Base-by-base conservation (phyloP, 2,888 invertebrate species). In the Ennomos quercinarius region DNA sequence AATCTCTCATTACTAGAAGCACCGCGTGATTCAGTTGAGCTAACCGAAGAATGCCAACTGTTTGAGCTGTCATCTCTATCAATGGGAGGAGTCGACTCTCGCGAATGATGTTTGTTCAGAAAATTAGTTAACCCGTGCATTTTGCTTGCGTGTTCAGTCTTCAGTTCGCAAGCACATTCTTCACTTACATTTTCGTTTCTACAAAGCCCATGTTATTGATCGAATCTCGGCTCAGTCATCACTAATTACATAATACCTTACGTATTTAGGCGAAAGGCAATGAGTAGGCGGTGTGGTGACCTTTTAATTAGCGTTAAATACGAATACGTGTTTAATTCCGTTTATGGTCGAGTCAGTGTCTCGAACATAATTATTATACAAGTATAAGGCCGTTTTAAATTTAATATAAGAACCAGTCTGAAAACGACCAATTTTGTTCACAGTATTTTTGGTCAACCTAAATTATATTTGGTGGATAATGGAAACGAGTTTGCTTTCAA, bases 51-150 rank as follows among this genome's bases (percentile, higher is more conserved):
- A 61, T 86, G 86, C 91, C 93, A 93, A 74, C 90, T 90, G 10
- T 93, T 92, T 1, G 86, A 67, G 61, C 91, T 93, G 13, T 92
- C 81, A 55, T 93, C 92, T 66, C 81, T 85, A 10, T 87, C 85
- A 40, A 80, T 61, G 3, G 88, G 73, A 4, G 87, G 78, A 61
- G 86, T 78, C 57, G 87, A 63, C 68, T 89, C 88, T 42, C 87
- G 76, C 13, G 84, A 81, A 47, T 80, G 75, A 49, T 86, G 82
- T 71, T 88, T 90, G 61, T 84, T 84, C 13, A 91, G 70, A 63
- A 89, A 90, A 74, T 93, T 86, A 47, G 91, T 79, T 42, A 94
- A 70, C 8, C 93, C 89, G 72, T 93, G 91, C 93, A 93, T 93
- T 74, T 81, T 87, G 43, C 8, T 51, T 48, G 60, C 13, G 57